Evolutionary conservation across 2,797 vertebrate genomes (phyloP).

Genomic region (Hydrophis major): DNA sequence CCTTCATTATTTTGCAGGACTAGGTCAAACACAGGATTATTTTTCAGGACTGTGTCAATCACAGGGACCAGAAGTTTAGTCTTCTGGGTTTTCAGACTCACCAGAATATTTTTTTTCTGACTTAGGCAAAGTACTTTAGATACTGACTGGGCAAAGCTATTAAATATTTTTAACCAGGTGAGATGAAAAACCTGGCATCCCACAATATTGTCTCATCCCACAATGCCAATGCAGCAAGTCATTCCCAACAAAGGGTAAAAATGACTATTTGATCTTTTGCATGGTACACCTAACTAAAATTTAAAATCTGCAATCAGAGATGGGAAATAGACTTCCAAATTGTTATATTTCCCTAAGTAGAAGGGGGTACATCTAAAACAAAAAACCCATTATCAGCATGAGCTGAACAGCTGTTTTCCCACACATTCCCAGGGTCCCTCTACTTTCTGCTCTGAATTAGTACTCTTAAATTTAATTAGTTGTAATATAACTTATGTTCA

Average conservation of each 20-base stretch:
- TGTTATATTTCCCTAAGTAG: not conserved
- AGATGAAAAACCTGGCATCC: not conserved
- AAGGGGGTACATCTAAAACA: not conserved
- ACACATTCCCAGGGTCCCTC: slow-evolving; percentile 10
- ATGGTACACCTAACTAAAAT: not conserved
- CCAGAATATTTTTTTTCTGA: not conserved
- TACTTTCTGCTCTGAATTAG: slow-evolving; percentile 5
- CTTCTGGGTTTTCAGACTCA: no score
- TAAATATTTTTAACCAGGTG: not conserved
- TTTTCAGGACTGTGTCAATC: no score
- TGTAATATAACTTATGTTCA: not conserved
- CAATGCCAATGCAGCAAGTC: not conserved
- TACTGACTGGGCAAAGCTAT: not conserved
- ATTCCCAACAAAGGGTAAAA: not conserved
- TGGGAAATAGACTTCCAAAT: not conserved
- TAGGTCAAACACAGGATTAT: no score
- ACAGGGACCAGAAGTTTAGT: no score
- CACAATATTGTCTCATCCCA: not conserved
- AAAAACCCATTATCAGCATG: not conserved
- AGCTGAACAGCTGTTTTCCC: not conserved
- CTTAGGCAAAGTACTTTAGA: not conserved
- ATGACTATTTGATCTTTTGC: not conserved
- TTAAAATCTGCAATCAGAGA: not conserved
- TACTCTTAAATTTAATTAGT: slow-evolving; percentile 16
- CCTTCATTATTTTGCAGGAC: no score